Conservation (phyloP, 1,140 invertebrate genomes). For the Caenorhabditis brenneri region DNA sequence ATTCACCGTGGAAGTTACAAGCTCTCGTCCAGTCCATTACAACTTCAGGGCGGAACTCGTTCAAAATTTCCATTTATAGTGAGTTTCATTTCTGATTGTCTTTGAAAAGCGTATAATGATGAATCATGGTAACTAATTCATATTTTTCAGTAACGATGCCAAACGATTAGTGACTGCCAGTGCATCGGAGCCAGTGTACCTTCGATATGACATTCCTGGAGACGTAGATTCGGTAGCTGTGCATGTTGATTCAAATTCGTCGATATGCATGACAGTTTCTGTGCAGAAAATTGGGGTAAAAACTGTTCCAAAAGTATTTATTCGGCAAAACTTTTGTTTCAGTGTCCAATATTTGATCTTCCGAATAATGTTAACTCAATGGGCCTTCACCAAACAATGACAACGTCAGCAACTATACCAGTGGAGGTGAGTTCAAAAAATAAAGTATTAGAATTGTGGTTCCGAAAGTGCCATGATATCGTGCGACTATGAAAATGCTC, state of each 20-base stretch:
- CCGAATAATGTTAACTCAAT: conserved; percentile 14
- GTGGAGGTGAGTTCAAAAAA: background rate
- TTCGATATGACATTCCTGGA: conserved; percentile 3
- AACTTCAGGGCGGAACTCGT: background rate
- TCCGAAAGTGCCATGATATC: no score
- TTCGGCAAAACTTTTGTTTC: background rate
- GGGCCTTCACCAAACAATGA: conserved; percentile 19
- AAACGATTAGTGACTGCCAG: conserved; percentile 7
- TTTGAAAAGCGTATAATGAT: background rate
- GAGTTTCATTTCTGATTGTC: background rate
- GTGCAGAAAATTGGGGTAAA: conserved; percentile 6
- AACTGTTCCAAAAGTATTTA: background rate
- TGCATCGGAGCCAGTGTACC: background rate
- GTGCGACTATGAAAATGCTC: no score
- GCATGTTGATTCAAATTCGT: background rate
- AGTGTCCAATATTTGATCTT: conserved; percentile 11
- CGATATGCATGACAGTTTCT: conserved; percentile 4
- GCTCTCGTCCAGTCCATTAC: background rate
- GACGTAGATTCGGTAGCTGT: background rate
- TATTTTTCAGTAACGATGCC: background rate
- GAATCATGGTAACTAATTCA: background rate
- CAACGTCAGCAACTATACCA: background rate
- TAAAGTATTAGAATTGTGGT: no score
- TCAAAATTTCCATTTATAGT: background rate
- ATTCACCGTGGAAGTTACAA: conserved; percentile 20